Evolutionary conservation across 1,140 invertebrate genomes (phyloP), one percentile per base, ranked within the genome.

Genomic region (Drosophila miranda): DNA sequence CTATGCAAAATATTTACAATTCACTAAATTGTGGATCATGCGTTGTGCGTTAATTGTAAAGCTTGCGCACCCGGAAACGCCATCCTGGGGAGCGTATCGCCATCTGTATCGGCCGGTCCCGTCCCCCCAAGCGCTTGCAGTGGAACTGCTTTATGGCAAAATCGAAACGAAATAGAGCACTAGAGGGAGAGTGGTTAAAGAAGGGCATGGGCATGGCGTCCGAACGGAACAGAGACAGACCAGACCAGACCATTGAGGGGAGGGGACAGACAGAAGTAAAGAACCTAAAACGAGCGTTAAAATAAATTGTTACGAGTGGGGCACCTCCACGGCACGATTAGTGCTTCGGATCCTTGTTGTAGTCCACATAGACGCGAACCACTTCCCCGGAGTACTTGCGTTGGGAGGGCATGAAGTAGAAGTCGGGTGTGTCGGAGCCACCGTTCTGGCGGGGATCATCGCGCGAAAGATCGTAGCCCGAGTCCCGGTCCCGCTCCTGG

Each of bases 401-500:
- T 83, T 98, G 97, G 30, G 96, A 97, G 13, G 97, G 97, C 96
- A 98, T 98, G 89, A 98, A 98, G 91, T 98, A 98, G 91, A 98
- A 98, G 91, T 98, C 97, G 0, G 97, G 95, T 67, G 89, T 95
- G 93, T 82, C 93, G 48, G 78, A 92, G 70, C 83, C 82, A 64
- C 88, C 80, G 70, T 84, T 90, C 38, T 83, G 51, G 11, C 89
- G 89, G 5, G 89, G 89, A 84, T 90, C 89, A 14, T 90, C 89
- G 0, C 89, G 77, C 58, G 83, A 77, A 57, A 76, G 62, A 56
- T 59, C 83, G 57, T 74, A 90, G 70, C 82, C 72, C 26, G 81
- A 46, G 21, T 80, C 74, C 6, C 83, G 68, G n/a, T 79, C 81
- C 1, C 81, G 52, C 3, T 84, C 70, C 57, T 73, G 62, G 6